Base-by-base conservation (phyloP, 2,888 invertebrate genomes). In the Drosophila niveifrons region DNA sequence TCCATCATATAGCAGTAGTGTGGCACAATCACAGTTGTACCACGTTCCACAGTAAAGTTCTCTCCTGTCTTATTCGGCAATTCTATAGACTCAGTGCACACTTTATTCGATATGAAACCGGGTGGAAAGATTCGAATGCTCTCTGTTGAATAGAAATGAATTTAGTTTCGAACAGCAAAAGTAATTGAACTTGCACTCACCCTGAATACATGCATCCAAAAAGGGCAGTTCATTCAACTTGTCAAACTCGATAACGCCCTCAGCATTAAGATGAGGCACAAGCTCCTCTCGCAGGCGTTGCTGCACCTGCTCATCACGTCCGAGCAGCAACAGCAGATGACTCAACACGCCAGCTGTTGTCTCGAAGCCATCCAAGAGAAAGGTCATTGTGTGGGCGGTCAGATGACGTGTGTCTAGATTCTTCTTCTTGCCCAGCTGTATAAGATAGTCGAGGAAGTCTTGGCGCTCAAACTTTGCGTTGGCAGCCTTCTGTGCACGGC, bases 281-380 rank as follows among this genome's bases (percentile, higher is more conserved):
- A 92, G 75, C 73, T 92, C 92, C 0, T 80, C 46, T 0, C 90
- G 79, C 10, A 92, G 67, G 6, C 74, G 84, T 18, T 90, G 67
- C 53, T 92, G 92, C 1, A 65, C 72, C 2, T 78, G 36, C 23
- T 68, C 55, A 62, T 91, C 62, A 1, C 88, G 80, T 0, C 88
- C 91, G 8, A 92, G 62, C 71, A 90, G 71, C 51, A 91, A 55
- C 3, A 92, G 64, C 2, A 85, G 68, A 64, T 90, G 90, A 0
- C 90, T 62, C 0, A 92, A 59, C 0, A 89, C 80, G 0, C 74
- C 18, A 15, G 91, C 90, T 0, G 92, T 90, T 0, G 92, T 92
- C 52, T 92, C 91, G n/a, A 90, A 90, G 1, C 92, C 92, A 70
- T 92, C 92, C 8, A 91, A 31, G 29, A 92, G 75, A 65, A 92